Base-by-base conservation (phyloP, 2,888 invertebrate species). In the Andrena bucephala region DNA sequence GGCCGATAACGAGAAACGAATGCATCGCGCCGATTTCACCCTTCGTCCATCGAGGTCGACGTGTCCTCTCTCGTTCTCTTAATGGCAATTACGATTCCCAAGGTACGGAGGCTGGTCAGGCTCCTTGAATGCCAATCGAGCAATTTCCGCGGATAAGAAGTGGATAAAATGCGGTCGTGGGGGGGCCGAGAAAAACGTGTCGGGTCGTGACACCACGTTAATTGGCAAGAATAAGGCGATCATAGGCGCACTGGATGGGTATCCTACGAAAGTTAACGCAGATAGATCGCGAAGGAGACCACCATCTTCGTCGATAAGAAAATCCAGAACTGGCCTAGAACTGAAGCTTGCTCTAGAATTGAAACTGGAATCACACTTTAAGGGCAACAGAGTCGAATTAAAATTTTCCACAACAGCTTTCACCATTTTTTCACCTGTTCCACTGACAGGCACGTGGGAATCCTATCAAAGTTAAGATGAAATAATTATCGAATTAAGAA, bases 141-240 rank as follows among this genome's bases (percentile, higher is more conserved):
- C n/a, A 31, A 60, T 60, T 31, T 60, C 68, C 67, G 29, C 67
- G 50, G 29, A 24, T 24, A 50, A 57, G 24, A 57, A 57, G 57
- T 24, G 57, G 10, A 57, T 20, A 57, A 57, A 57, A 57, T 24
- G 57, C 24, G 24, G 24, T 27, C 29, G 20, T 8, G 60, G 20
- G 13, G 13, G 33, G 10, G 59, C 24, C n/a, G 13, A 24, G 54
- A 71, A 71, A 62, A 63, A 31, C 52, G 62, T 63, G 72, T 71
- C 62, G 54, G 20, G 24, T 42, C 31, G 6, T 36, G 62, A 36
- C 52, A 60, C 27, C 52, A 24, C 33, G 16, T 33, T 62, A 71
- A 71, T 71, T 62, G 60, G 29, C 48, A 20, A 13, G 29, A 36
- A 20, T 29, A n/a, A 20, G 16, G n/a, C 42, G 48, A 31, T 33